Base-by-base conservation (phyloP, 2,113 vertebrate genomes). In the Daubentonia madagascariensis region DNA sequence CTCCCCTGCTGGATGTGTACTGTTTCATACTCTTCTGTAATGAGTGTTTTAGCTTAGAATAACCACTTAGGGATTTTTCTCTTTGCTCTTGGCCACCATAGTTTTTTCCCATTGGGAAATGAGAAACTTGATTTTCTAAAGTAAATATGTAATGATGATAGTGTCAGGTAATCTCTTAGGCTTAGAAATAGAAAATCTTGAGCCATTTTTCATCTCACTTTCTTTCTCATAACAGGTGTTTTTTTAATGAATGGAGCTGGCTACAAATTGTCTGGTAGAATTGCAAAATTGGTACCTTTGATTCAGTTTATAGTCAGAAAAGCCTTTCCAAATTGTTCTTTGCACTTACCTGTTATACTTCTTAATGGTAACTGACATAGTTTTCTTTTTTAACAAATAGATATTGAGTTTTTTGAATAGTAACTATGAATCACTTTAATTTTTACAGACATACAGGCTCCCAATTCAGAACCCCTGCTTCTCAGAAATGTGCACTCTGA, bases 401-500 rank as follows among this genome's bases (percentile, higher is more conserved):
- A 45, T 94, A 83, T 63, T 22, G 0, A 65, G 40, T 13, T 80
- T 96, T n/a, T 94, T 2, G 0, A 78, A 0, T 3, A 13, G 20
- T 97, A 75, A 97, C 72, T 10, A 4, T 81, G 61, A 78, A 40
- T 89, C 37, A 0, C 84, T 90, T 95, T 96, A 89, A 25, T 28
- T 8, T 92, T 98, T 92, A 88, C 98, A 99, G 99, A 99, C 99
- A 0, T 93, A 99, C 2, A 98, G 98, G 9, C 96, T 99, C 83
- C 99, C 98, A 40, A 98, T 98, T 80, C 99, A 98, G 22, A 99
- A 96, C 25, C 97, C 93, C 72, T 95, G 94, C 57, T 98, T 98
- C 43, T 94, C 98, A 90, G 99, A 99, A 93, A 98, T 98, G 80
- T 99, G 98, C 97, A 99, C 99, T 0, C 99, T 99, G 13, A 98